phyloP scores from a whole-genome alignment of 2,113 vertebrate genomes.

The Hirundichthys speculiger region DNA sequence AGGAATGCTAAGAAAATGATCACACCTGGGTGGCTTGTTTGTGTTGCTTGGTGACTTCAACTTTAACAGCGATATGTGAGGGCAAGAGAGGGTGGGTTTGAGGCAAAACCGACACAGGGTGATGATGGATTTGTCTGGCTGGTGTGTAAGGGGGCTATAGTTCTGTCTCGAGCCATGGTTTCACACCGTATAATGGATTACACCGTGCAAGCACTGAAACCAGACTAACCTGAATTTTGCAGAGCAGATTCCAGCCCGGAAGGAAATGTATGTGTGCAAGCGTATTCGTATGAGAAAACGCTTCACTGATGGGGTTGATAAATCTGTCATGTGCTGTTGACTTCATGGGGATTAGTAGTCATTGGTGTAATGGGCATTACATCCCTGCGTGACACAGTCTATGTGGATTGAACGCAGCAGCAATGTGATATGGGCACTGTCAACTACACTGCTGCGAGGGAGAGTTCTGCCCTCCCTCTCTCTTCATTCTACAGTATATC shows the following conservation, averaged over 20 bases:
- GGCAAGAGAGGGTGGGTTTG: constrained; percentile 13
- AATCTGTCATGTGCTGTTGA: constrained; percentile 56
- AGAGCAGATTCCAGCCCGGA: constrained; percentile 1
- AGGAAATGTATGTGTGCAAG: constrained; percentile 17
- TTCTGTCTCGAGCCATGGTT: constrained; percentile 54
- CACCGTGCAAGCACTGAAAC: constrained; percentile 46
- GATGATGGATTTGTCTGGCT: constrained; percentile 74
- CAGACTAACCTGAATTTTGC: constrained; percentile 58
- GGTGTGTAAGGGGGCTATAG: constrained; percentile 44
- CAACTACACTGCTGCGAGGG: constrained; percentile 68
- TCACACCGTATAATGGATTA: constrained; percentile 58
- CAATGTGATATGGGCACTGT: constrained; percentile 70
- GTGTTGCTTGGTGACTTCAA: constrained; percentile 48
- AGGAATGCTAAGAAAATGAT: constrained; percentile 10
- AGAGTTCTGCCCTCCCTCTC: constrained; percentile 66
- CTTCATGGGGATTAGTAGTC: constrained; percentile 48
- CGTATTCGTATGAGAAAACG: no score
- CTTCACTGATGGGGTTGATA: constrained; percentile 32
- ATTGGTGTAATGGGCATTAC: constrained; percentile 52
- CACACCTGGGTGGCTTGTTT: constrained; percentile 55
- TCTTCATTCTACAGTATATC: constrained; percentile 14
- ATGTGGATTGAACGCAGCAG: constrained; percentile 48
- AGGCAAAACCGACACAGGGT: constrained; percentile 25
- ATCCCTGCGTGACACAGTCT: constrained; percentile 54
- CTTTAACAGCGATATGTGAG: constrained; percentile 57